Base-by-base conservation (phyloP, 2,888 invertebrate genomes). In the Corbicula japonica region DNA sequence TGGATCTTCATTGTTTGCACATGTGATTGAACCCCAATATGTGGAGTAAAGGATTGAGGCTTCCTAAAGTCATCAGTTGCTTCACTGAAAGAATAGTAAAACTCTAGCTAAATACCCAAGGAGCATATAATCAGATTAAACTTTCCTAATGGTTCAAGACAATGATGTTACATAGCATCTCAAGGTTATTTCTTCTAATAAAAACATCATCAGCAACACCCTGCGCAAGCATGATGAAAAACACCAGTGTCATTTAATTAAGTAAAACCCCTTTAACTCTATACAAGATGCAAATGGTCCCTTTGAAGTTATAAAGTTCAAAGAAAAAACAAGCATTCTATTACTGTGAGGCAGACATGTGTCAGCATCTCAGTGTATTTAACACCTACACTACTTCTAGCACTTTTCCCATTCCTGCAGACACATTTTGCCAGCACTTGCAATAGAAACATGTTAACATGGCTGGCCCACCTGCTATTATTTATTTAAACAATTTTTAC, bases 381-480 rank as follows among this genome's bases (percentile, higher is more conserved):
- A n/a, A n/a, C n/a, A n/a, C n/a, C n/a, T n/a, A n/a, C 8, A 35
- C 23, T 23, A 34, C n/a, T 34, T 58, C 8, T 35, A 34, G 35
- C 34, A 21, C 8, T n/a, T 35, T 58, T 58, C 58, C n/a, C 35
- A n/a, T 35, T 58, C 35, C 21, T 2, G 30, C 21, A 34, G 21
- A 12, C 58, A 58, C 35, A 34, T 34, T 32, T 21, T 18, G 21
- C n/a, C n/a, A 21, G 15, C 18, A 56, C 34, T 34, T n/a, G 21
- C 32, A 56, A 56, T 32, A 23, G 4, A n/a, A 28, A 6, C 21
- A 38, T 12, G 18, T 15, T 38, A 38, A 38, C 8, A n/a, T n/a
- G n/a, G n/a, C n/a, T n/a, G n/a, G n/a, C 35, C 56, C 78, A 78
- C 78, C 78, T 78, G 78, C 70, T 69, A 69, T 69, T 78, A 78